A percentile compares a stretch with the other conserved stretches of the same genome.
Evolutionary conservation across 2,113 vertebrate genomes (phyloP).

Genomic region (Pseudonaja textilis): DNA sequence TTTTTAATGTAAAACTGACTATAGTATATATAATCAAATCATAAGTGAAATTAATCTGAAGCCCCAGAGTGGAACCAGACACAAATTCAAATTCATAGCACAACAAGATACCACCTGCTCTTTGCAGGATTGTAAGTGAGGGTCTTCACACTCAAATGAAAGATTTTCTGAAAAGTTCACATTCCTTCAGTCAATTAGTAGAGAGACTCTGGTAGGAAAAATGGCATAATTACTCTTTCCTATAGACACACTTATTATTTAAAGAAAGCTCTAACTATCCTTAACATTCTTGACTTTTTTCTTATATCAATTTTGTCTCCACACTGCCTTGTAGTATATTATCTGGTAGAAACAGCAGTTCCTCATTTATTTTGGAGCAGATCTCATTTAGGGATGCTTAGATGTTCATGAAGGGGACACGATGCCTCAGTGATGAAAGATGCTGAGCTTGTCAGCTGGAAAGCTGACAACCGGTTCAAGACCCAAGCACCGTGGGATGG

Average conservation of each 20-base stretch:
- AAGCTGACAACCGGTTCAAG: too few relatives aligned
- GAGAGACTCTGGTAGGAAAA: conserved; percentile 13
- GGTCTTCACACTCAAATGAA: conserved; percentile 34
- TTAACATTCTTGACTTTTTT: conserved; percentile 24
- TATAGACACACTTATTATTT: conserved; percentile 29
- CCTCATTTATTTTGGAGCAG: not conserved
- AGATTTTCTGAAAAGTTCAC: conserved; percentile 25
- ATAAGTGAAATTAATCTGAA: conserved; percentile 38
- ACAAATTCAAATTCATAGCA: conserved; percentile 26
- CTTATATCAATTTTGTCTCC: conserved; percentile 18
- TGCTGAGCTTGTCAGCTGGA: too few relatives aligned
- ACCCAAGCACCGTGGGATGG: not conserved
- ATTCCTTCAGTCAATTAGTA: conserved; percentile 39
- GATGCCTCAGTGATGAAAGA: not conserved
- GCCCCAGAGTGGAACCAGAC: not conserved
- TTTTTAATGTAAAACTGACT: too few relatives aligned
- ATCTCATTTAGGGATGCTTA: conserved; percentile 17
- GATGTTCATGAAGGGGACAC: not conserved
- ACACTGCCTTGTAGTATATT: not conserved
- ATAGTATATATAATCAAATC: not conserved
- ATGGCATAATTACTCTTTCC: too few relatives aligned
- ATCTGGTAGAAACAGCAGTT: not conserved
- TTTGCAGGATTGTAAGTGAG: not conserved
- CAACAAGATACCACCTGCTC: conserved; percentile 13
- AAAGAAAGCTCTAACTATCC: not conserved